Base-by-base conservation (phyloP, 2,888 invertebrate species). In the Scaptomyza reducta region DNA sequence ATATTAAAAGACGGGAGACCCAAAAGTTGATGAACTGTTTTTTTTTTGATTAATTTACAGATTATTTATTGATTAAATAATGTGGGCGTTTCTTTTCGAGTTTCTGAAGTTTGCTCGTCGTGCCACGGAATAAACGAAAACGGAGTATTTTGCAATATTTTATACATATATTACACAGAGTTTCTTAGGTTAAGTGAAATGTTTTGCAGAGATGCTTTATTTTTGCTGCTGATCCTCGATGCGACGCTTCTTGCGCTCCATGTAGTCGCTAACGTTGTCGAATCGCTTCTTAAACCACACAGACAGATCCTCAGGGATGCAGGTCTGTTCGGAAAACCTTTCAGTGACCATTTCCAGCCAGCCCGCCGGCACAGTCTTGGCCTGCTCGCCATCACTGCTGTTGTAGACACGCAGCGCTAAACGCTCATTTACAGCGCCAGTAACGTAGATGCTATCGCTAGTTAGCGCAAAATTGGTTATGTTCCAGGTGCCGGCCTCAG, bases 181-280 rank as follows among this genome's bases (percentile, higher is more conserved):
- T n/a, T 31, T 25, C n/a, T 31, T 53, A 40, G 13, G 18, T 53
- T 53, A 65, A 33, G 29, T 56, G n/a, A 49, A 65, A 49, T 49
- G 38, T 33, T 10, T 22, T 33, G 27, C 13, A 10, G 1, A 31
- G 3, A 9, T 27, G 42, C 33, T 58, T 50, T 77, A 79, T 45
- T 74, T 60, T 88, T 60, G 56, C 53, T 82, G 82, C 49, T 85
- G 81, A 57, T 93, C 93, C 85, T 94, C 94, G 68, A 96, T 91
- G 81, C 96, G 93, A 77, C 93, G 93, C 86, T 94, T 95, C 90
- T 96, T 97, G 74, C 95, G 94, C 90, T 95, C 95, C 87, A 95
- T 93, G 91, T 96, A 96, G 81, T 96, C 96, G 89, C 95, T 95
- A 9, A 96, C 94, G 93, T 96, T 96, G 90, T 96, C 96, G 92